These are phyloP conservation scores for Dioctria linearis DNA, from an alignment of 2,888 invertebrate genomes.

Conservation along the genomic window DNA sequence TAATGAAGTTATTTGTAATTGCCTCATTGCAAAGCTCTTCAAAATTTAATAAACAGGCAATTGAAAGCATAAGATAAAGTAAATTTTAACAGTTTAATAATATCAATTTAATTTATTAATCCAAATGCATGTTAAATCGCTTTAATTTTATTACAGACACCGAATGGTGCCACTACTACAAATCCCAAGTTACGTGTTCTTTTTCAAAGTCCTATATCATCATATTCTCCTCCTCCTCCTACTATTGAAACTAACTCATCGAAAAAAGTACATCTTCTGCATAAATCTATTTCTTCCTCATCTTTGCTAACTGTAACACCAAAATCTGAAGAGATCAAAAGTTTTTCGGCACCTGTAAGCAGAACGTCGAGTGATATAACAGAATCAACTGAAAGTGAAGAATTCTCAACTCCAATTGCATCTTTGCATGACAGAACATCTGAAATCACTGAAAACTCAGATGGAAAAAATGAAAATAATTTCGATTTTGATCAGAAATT, in stretches of 20 bases:
- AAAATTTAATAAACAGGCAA: too few species aligned
- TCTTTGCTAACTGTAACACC: slow-evolving; percentile 63
- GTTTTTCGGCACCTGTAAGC: slow-evolving; percentile 66
- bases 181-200: slow-evolving; percentile 68
- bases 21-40: too few species aligned
- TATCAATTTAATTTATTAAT: too few species aligned
- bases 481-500: background rate
- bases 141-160: slow-evolving; percentile 64
- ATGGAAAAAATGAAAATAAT: background rate
- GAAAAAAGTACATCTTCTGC: slow-evolving; percentile 63
- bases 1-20: too few species aligned
- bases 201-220: slow-evolving; percentile 68
- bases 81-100: too few species aligned
- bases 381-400: slow-evolving; percentile 50
- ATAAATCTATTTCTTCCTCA: slow-evolving; percentile 69
- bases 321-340: slow-evolving; percentile 33
- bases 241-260: slow-evolving; percentile 35
- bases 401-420: slow-evolving; percentile 44
- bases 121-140: slow-evolving; percentile 29
- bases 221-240: slow-evolving; percentile 7
- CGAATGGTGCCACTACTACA: slow-evolving; percentile 64
- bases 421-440: background rate
- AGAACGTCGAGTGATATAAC: slow-evolving; percentile 64
- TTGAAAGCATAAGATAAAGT: too few species aligned
- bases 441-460: background rate